phyloP scores from a whole-genome alignment of 2,888 invertebrate genomes.

The Papilio protenor region DNA sequence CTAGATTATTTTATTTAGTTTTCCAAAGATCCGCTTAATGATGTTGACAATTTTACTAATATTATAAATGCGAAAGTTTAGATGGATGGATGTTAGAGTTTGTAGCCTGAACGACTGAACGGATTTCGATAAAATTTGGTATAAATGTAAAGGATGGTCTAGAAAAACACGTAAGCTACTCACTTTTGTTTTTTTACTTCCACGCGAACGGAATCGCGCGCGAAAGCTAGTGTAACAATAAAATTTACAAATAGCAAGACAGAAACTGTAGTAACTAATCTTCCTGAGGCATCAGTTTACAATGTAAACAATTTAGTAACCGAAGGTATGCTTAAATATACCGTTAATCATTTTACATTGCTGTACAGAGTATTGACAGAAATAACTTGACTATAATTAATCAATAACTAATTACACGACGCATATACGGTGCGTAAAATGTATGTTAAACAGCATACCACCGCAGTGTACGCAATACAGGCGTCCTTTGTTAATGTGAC shows the following conservation, averaged over 20 bases:
- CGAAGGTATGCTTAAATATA: neutral
- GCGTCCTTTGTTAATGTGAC: constrained; percentile 41
- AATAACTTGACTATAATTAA: constrained; percentile 8
- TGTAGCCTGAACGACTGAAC: no score
- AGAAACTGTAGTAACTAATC: neutral
- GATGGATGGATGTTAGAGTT: no score
- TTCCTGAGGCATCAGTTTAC: neutral
- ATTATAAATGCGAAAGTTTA: no score
- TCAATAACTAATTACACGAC: constrained; percentile 22
- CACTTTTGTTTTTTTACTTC: no score
- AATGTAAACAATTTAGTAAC: neutral
- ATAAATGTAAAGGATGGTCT: no score
- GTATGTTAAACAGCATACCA: constrained; percentile 30
- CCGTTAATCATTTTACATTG: constrained; percentile 4
- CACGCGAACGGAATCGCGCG: no score
- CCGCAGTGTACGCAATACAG: constrained; percentile 21
- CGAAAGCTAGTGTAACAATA: neutral
- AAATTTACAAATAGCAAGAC: neutral
- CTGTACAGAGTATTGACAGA: neutral
- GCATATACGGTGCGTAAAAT: constrained; percentile 1
- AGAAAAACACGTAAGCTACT: no score
- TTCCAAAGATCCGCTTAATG: neutral
- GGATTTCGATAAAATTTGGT: no score
- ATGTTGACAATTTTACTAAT: neutral
- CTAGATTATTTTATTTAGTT: neutral